Evolutionary conservation across 2,113 vertebrate genomes (phyloP).

Genomic region (Pteropus alecto): DNA sequence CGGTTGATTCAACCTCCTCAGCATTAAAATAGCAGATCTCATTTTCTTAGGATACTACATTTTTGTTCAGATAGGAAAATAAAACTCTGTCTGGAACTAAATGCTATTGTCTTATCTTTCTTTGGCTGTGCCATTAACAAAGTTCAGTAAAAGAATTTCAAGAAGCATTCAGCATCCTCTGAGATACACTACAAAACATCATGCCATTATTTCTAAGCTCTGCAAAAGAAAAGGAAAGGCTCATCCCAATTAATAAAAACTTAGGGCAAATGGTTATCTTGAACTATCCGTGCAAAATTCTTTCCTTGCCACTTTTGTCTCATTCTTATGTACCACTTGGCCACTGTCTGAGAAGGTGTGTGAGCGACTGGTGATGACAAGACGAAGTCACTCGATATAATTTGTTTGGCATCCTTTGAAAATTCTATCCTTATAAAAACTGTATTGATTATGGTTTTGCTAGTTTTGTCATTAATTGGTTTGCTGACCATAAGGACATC

Average conservation of each 20-base stretch:
- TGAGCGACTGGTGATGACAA: background rate
- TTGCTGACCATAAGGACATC: background rate
- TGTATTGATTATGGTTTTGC: background rate
- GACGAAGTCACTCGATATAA: background rate
- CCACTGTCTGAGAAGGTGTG: background rate
- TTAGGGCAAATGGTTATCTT: background rate
- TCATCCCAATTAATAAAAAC: background rate
- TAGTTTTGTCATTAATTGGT: background rate
- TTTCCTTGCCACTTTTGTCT: background rate
- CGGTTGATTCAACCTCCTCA: background rate
- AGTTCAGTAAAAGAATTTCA: background rate
- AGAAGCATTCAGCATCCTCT: background rate
- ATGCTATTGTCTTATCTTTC: background rate
- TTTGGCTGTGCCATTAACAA: background rate
- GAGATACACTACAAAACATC: background rate
- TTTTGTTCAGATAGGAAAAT: constrained; percentile 35
- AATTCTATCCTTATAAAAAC: background rate
- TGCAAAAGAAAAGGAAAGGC: background rate
- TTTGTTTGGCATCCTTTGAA: background rate
- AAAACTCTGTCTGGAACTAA: background rate
- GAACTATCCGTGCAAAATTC: background rate
- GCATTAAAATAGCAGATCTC: background rate
- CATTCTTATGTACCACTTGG: background rate
- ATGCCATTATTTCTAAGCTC: background rate
- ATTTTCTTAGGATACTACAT: background rate